Base-by-base conservation (phyloP, 2,797 vertebrate genomes). In the Melanotaenia pygmaea region DNA sequence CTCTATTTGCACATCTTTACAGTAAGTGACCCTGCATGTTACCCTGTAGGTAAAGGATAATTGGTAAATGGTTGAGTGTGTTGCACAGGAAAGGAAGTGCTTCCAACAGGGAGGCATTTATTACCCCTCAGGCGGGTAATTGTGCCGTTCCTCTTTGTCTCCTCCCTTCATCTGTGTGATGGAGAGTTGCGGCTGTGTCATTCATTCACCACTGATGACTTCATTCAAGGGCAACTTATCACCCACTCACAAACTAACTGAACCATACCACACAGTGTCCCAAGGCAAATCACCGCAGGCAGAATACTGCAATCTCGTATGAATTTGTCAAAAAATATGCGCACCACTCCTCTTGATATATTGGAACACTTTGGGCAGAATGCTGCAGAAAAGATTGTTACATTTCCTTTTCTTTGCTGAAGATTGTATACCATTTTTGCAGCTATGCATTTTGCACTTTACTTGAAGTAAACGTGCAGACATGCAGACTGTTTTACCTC, bases 171-270 rank as follows among this genome's bases (percentile, higher is more conserved):
- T 94, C 87, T 92, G 88, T 79, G 89, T 94, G 94, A 94, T 94
- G 89, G 93, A 95, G 94, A 94, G 90, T 91, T 88, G 83, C 66
- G 89, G 79, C 90, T 75, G 79, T 76, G 89, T 90, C 89, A 82
- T 88, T 94, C 91, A 94, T 94, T 91, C 84, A 64, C 90, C 86
- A 79, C 92, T 92, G 92, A 93, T 93, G 92, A 92, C 91, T 93
- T 93, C 91, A 93, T 93, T 92, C 93, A 93, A 94, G 93, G 93
- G 87, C 83, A 89, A 92, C 93, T 94, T 93, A 94, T 94, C 94
- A 94, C 92, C 94, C 93, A 92, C 93, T 95, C 93, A 90, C 89
- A 89, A 89, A 85, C 83, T 86, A 92, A 91, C 88, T 85, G 90
- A 94, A 91, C 92, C 85, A 43, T 82, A 79, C 82, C 84, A 83